phyloP scores from a whole-genome alignment of 37 sponge, comb jelly and placozoan genomes.

The Sycon ciliatum region DNA sequence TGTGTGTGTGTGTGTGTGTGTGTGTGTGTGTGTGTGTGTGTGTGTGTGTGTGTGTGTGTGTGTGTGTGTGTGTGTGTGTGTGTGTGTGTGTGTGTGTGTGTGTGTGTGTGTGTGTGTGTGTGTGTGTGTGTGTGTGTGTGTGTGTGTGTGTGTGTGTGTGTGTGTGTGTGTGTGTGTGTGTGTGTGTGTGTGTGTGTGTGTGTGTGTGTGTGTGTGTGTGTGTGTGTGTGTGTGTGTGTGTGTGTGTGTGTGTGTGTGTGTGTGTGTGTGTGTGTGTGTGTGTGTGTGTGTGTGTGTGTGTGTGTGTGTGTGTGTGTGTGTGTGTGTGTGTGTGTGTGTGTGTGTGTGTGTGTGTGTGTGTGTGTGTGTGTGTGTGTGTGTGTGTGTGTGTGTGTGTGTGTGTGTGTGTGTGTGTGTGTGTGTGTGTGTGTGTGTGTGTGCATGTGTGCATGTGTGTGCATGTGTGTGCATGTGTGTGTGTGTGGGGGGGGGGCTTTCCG shows the following conservation, averaged over 20 bases:
- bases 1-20: constrained; percentile 24
- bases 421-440: constrained; percentile 21
- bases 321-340: constrained; percentile 20
- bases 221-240: constrained; percentile 1
- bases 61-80: constrained; percentile 22
- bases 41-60: constrained; percentile 24
- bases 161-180: constrained; percentile 22
- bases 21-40: constrained; percentile 20
- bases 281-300: constrained; percentile 10
- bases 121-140: too few species aligned
- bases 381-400: constrained; percentile 23
- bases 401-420: constrained; percentile 24
- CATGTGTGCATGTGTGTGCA: not conserved
- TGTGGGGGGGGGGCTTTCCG: too few species aligned
- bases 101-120: constrained; percentile 9
- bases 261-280: not conserved
- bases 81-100: constrained; percentile 15
- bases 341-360: constrained; percentile 24
- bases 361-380: constrained; percentile 22
- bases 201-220: constrained; percentile 19
- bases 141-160: constrained; percentile 19
- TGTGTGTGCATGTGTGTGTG: too few species aligned
- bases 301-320: not conserved
- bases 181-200: constrained; percentile 24
- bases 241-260: not conserved